Conservation (phyloP, 2,888 invertebrate genomes). For the Pterostichus madidus region DNA sequence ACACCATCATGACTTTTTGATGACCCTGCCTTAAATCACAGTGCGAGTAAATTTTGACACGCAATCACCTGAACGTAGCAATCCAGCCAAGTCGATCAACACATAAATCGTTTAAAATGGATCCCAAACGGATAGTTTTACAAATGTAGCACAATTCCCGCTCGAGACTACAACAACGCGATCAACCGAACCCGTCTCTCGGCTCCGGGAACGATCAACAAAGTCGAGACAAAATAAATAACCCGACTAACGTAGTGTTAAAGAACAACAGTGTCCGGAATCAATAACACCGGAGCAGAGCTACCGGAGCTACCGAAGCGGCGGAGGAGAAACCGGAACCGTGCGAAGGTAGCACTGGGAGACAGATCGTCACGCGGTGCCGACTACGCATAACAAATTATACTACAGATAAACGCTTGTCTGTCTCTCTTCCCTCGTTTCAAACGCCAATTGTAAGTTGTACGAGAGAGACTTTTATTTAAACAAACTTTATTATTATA, state of each 20-base stretch:
- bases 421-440: neutral
- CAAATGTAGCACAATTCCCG: constrained; percentile 56
- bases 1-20: too few species aligned
- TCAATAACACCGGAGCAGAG: constrained; percentile 41
- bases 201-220: constrained; percentile 42
- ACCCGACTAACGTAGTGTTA: constrained; percentile 58
- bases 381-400: constrained; percentile 32
- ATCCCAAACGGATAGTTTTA: constrained; percentile 57
- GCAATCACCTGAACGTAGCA: constrained; percentile 33
- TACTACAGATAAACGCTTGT: neutral
- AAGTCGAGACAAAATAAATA: constrained; percentile 59
- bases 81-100: constrained; percentile 33
- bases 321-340: neutral
- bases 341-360: constrained; percentile 5
- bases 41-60: constrained; percentile 12
- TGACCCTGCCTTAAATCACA: neutral
- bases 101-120: constrained; percentile 58
- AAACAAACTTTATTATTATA: neutral
- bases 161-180: constrained; percentile 12
- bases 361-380: constrained; percentile 34
- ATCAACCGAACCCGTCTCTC: constrained; percentile 23
- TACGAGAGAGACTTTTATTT: too few species aligned
- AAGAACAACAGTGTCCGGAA: constrained; percentile 63
- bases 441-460: neutral
- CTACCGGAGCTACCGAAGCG: neutral